Evolutionary conservation across 1,140 invertebrate species (phyloP).

Genomic region (Chlorops oryzae): DNA sequence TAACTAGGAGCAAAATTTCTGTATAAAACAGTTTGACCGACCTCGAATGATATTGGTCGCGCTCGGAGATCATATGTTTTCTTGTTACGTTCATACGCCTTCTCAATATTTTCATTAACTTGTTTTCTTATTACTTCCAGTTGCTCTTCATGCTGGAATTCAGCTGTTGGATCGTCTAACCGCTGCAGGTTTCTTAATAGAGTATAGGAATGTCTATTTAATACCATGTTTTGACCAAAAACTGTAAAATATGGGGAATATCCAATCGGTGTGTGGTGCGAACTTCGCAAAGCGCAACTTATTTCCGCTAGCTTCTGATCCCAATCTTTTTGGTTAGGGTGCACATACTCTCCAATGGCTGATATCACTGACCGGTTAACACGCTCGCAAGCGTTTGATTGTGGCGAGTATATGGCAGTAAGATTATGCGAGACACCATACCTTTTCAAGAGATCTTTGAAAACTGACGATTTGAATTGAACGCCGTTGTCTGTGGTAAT

Average conservation of each 20-base stretch:
- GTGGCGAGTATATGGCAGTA: constrained; percentile 1
- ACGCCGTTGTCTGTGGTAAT: constrained; percentile 8
- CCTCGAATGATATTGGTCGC: neutral
- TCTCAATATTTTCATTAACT: neutral
- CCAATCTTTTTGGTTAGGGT: constrained; percentile 8
- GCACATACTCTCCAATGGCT: constrained; percentile 3
- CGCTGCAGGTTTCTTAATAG: no score
- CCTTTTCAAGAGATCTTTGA: neutral
- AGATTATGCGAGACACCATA: neutral
- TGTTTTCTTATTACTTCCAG: neutral
- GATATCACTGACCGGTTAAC: constrained; percentile 7
- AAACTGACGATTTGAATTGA: neutral
- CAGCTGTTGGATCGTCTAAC: no score
- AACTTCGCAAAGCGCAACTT: neutral
- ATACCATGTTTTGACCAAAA: constrained; percentile 4
- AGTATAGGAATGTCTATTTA: no score
- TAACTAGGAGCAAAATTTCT: neutral
- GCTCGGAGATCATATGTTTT: neutral
- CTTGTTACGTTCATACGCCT: neutral
- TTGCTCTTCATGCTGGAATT: neutral
- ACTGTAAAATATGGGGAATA: constrained; percentile 1
- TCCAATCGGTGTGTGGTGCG: constrained; percentile 1
- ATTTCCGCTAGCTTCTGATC: constrained; percentile 5
- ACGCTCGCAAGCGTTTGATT: constrained; percentile 1
- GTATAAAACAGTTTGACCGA: neutral